Evolutionary conservation across 2,888 invertebrate species (phyloP).

Genomic region (Drosophila paracracens): DNA sequence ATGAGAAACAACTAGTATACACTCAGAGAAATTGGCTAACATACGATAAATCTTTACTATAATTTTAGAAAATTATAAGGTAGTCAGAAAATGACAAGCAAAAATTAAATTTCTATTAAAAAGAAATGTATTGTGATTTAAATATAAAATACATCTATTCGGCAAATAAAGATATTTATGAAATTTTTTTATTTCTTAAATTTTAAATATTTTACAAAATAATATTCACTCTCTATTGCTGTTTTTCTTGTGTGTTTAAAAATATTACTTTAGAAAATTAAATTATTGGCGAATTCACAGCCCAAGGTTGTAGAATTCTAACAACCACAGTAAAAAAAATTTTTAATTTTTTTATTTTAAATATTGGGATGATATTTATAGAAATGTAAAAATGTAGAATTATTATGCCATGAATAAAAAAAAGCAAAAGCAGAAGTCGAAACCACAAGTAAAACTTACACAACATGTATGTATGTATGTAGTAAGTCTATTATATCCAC

Average conservation of each 20-base stretch:
- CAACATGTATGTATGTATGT: neutral
- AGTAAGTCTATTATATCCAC: neutral
- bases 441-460: neutral
- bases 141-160: neutral
- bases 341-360: neutral
- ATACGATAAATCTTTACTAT: slow-evolving; percentile 17
- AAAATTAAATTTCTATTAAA: neutral
- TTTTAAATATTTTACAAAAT: neutral
- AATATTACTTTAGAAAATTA: neutral
- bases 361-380: neutral
- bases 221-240: neutral
- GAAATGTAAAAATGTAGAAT: neutral
- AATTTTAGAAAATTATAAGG: neutral
- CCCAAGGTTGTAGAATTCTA: neutral
- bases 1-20: slow-evolving; percentile 25
- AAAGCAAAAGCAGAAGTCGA: neutral
- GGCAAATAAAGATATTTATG: neutral
- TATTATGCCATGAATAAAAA: neutral
- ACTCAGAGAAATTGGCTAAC: slow-evolving; percentile 45
- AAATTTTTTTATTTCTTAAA: neutral
- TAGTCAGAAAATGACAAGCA: neutral
- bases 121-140: neutral
- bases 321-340: neutral
- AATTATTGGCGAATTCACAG: neutral
- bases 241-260: neutral